Evolutionary conservation across 2,113 vertebrate genomes (phyloP), one percentile per base, ranked within the genome.

Genomic region (Psephotus haematonotus): DNA sequence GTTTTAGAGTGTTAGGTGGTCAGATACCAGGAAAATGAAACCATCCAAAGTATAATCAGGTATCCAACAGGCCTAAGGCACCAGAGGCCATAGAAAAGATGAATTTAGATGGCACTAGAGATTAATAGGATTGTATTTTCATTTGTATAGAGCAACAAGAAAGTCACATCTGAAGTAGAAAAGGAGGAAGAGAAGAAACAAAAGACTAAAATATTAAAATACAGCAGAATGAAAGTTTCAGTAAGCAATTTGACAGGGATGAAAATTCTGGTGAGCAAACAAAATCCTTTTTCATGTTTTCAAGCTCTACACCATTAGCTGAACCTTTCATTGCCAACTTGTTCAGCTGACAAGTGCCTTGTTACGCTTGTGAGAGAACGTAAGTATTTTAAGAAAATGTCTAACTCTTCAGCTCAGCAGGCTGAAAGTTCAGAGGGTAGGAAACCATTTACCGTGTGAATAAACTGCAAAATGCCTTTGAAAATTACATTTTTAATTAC

Each of bases 401-500:
- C 91, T 94, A 90, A 86, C 82, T 96, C 92, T 95, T 93, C 92
- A 93, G 62, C 62, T 92, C 84, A 97, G 95, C 92, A 96, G 93
- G 91, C 86, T 96, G 96, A 92, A 97, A 95, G 95, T 97, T 97
- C 97, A 96, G 86, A 96, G 96, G 94, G 79, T 88, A 94, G 91
- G 62, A 97, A 97, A 92, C 82, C 76, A 94, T 97, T 97, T 93
- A 94, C 93, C 74, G 90, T 89, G 91, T 87, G 95, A 96, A 97
- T 95, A 97, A 96, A 96, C 93, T 89, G 55, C 76, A 95, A 95
- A 97, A 97, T 93, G 90, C 82, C 95, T 97, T 92, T 97, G 92
- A 97, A 97, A 97, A 97, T 96, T 97, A 89, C 95, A 96, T 95
- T 95, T 97, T 97, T 97, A 97, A 97, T 97, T 97, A 97, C 89